Evolutionary conservation across 2,797 vertebrate genomes (phyloP), one percentile per base, ranked within the genome.

Genomic region (Danio albolineatus): DNA sequence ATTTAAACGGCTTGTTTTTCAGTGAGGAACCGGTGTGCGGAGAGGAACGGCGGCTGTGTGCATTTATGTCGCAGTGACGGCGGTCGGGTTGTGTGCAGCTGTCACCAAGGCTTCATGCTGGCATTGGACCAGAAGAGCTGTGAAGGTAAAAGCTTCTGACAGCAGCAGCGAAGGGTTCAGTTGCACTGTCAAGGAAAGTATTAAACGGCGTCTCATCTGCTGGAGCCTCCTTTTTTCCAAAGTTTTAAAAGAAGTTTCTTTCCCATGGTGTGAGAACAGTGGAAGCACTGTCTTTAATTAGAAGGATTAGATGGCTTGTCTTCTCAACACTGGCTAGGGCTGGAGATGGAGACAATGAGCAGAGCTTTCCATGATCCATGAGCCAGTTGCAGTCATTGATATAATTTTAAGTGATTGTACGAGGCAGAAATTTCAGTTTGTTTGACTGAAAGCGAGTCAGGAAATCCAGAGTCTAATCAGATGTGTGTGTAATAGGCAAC

Each of bases 41-140:
- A 93, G 0, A 74, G 90, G 81, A 96, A 96, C 0, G 95, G 95
- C 0, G 94, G 94, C 88, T 96, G 95, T 82, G 89, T 89, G 87
- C 95, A 96, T 62, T 89, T 5, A 0, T 96, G 95, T 85, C 90
- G 44, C 60, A 92, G 2, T 1, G 85, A 88, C 5, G 85, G 70
- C 0, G 92, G 93, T 2, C 69, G 82, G 0, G 91, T 86, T 0
- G 89, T 57, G 70, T 96, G 95, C 0, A 62, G 88, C 6, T 96
- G 95, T 85, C 93, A 88, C 36, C 74, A 86, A 0, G 95, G 95
- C 21, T 95, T 94, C 90, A 76, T 7, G 14, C 87, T 96, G 89
- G 94, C 83, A 0, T 64, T 83, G 0, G 94, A 96, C 10, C 28
- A n/a, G 49, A 95, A 88, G 85, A 83, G 86, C 56, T 96, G 95